Evolutionary conservation across 2,113 vertebrate species (phyloP).

Genomic region (Apteryx owenii): DNA sequence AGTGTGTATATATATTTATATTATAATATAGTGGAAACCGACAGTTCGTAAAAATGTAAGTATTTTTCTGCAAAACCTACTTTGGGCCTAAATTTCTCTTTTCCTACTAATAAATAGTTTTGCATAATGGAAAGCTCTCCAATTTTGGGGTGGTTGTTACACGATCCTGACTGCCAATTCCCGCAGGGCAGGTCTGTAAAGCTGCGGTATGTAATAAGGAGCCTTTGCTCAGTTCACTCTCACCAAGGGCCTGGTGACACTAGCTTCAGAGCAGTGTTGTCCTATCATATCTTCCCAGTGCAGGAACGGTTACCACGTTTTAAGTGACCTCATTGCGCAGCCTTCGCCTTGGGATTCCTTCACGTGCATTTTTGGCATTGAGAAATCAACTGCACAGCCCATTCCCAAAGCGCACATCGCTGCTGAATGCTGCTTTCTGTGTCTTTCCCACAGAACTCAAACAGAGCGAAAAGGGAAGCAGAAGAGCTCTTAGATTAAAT

Average conservation of each 20-base stretch:
- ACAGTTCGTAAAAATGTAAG: background rate
- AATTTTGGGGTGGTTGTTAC: background rate
- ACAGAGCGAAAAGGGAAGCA: background rate
- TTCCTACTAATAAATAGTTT: background rate
- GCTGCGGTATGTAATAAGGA: background rate
- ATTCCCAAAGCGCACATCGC: rapidly evolving
- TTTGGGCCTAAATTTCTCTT: background rate
- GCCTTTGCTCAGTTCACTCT: background rate
- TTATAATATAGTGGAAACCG: background rate
- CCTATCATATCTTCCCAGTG: background rate
- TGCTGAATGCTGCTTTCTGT: background rate
- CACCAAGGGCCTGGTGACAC: background rate
- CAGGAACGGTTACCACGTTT: background rate
- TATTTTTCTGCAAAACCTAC: background rate
- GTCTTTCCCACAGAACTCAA: background rate
- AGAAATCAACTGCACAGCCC: background rate
- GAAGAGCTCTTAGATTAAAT: background rate
- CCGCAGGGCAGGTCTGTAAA: background rate
- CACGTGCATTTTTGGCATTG: background rate
- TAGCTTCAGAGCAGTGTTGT: background rate
- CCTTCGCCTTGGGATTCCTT: background rate
- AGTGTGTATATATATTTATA: background rate
- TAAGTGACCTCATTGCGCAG: background rate
- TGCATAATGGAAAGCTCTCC: background rate
- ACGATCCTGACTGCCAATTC: background rate